phyloP scores from a whole-genome alignment of 2,888 invertebrate genomes.

The Eupithecia abbreviata region DNA sequence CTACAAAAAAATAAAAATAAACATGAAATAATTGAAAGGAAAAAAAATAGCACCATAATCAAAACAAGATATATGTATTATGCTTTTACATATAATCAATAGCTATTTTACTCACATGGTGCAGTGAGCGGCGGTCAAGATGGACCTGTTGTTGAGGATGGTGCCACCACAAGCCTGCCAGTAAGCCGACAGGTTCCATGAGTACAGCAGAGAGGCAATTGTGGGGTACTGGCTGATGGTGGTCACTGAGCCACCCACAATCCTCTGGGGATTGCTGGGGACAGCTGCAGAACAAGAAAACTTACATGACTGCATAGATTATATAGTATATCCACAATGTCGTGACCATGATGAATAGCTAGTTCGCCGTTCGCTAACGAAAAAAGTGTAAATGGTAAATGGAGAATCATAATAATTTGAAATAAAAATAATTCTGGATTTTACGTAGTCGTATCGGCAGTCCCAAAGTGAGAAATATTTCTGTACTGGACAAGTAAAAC shows the following conservation, averaged over 20 bases:
- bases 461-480: not conserved
- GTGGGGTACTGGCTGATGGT: conserved; percentile 54
- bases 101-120: conserved; percentile 42
- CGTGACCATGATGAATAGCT: not conserved
- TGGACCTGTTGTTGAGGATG: conserved; percentile 50
- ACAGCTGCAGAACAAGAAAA: conserved; percentile 25
- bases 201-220: conserved; percentile 49
- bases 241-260: conserved; percentile 59
- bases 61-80: no score
- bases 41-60: no score
- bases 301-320: not conserved
- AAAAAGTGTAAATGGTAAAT: not conserved
- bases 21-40: no score
- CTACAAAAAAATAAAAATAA: no score
- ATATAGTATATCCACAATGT: not conserved
- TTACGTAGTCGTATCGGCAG: not conserved
- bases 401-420: not conserved
- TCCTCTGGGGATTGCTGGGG: conserved; percentile 48
- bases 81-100: no score
- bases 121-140: conserved; percentile 57
- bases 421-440: not conserved
- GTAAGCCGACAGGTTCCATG: conserved; percentile 36
- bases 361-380: not conserved
- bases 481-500: not conserved
- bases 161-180: conserved; percentile 52